A percentile compares a stretch with the other conserved stretches of the same genome.
Evolutionary conservation across 64 coral and sea anemone species (phyloP).

Genomic region (Montipora cactus): DNA sequence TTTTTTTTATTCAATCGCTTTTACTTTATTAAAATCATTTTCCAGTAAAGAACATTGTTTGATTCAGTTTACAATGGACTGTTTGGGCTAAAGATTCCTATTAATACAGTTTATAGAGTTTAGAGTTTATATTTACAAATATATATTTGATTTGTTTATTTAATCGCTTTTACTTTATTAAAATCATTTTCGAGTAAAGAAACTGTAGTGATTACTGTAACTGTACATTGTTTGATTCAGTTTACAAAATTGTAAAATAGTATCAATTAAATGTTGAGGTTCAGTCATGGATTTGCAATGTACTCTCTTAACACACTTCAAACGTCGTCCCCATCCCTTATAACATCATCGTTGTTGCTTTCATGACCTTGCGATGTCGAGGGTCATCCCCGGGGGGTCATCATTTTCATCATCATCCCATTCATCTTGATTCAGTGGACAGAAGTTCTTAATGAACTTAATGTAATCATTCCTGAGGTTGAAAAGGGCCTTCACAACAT

Average conservation of each 20-base stretch:
- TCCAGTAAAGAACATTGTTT: background rate
- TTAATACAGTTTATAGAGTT: background rate
- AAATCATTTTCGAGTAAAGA: background rate
- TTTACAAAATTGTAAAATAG: background rate
- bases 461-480: slow-evolving; percentile 20
- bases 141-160: background rate
- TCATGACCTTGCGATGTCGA: background rate
- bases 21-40: background rate
- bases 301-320: background rate
- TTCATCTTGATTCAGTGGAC: slow-evolving; percentile 17
- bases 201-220: background rate
- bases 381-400: background rate
- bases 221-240: background rate
- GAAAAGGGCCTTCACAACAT: slow-evolving; percentile 48
- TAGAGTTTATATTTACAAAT: background rate
- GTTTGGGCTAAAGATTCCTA: too few relatives aligned
- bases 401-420: background rate
- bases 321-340: background rate
- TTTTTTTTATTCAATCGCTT: background rate
- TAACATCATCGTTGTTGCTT: background rate
- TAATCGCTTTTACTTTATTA: background rate
- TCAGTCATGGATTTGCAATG: background rate
- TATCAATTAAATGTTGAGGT: background rate
- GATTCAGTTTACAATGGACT: background rate
- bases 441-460: slow-evolving; percentile 3